phyloP scores from a whole-genome alignment of 2,113 vertebrate genomes.

The Pluvianellus socialis region DNA sequence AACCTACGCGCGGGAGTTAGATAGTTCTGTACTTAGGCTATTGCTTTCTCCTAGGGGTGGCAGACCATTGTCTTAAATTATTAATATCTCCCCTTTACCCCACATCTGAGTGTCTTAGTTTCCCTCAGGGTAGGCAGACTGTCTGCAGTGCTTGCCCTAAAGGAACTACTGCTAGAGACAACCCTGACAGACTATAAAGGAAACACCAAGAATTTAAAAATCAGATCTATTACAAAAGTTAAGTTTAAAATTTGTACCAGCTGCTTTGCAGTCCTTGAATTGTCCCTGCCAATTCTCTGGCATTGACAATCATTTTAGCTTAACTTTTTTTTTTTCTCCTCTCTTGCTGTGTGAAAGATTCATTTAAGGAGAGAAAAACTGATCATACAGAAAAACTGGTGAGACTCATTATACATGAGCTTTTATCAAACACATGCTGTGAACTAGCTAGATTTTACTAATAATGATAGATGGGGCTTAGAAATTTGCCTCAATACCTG shows the following conservation, averaged over 20 bases:
- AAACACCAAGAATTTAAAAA: constrained; percentile 31
- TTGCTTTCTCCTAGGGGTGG: constrained; percentile 2
- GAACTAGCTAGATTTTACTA: background rate
- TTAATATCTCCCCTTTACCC: constrained; percentile 43
- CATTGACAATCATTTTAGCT: background rate
- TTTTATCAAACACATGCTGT: background rate
- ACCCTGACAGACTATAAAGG: constrained; percentile 15
- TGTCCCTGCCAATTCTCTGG: constrained; percentile 5
- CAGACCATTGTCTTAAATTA: constrained; percentile 41
- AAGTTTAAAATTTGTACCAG: constrained; percentile 22
- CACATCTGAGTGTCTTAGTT: constrained; percentile 43
- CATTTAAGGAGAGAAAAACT: background rate
- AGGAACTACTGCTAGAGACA: constrained; percentile 38
- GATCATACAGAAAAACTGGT: background rate
- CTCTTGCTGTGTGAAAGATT: background rate
- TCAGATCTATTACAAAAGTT: background rate
- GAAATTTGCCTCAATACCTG: background rate
- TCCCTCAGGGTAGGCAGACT: constrained; percentile 44
- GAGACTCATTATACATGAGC: background rate
- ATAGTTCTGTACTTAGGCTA: background rate
- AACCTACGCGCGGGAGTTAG: background rate
- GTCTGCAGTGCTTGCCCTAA: constrained; percentile 48
- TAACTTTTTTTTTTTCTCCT: background rate
- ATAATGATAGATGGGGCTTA: background rate
- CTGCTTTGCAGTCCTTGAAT: constrained; percentile 35